These are phyloP conservation scores for Danaus plexippus DNA, from an alignment of 1,140 invertebrate genomes.

Conservation along the genomic window DNA sequence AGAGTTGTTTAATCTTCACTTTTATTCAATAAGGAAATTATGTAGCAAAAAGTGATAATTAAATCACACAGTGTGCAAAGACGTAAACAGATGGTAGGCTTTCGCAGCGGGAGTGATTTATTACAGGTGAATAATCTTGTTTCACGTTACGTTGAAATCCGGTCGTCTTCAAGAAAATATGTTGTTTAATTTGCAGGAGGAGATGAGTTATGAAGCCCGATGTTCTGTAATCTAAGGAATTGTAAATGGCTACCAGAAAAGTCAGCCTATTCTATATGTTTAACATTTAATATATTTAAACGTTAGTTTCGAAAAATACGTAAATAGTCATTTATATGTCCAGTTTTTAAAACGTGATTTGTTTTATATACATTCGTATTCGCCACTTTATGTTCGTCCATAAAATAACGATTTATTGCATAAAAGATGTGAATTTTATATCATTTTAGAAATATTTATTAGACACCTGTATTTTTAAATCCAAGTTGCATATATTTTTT, in stretches of 20 bases:
- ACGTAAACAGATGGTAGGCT: slow-evolving; percentile 45
- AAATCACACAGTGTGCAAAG: slow-evolving; percentile 42
- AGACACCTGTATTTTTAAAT: no score
- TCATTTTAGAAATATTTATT: no score
- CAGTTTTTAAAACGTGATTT: no score
- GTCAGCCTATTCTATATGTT: background rate
- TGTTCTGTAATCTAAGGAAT: background rate
- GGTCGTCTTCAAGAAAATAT: slow-evolving; percentile 30
- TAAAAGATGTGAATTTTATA: no score
- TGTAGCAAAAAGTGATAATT: slow-evolving; percentile 50
- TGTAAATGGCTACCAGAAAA: slow-evolving; percentile 1
- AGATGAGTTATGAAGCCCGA: slow-evolving; percentile 29
- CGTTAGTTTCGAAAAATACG: no score
- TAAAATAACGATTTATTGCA: no score
- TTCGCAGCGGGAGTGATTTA: slow-evolving; percentile 45
- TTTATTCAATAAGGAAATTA: slow-evolving; percentile 22
- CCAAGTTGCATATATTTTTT: no score
- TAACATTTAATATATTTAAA: no score
- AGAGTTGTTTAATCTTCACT: slow-evolving; percentile 6
- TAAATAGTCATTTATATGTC: no score
- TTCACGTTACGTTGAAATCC: slow-evolving; percentile 50
- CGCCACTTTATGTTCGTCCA: no score
- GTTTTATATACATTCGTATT: no score
- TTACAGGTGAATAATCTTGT: slow-evolving; percentile 55
- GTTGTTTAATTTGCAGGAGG: slow-evolving; percentile 33